Evolutionary conservation across 2,113 vertebrate species (phyloP), one percentile per base, ranked within the genome.

Genomic region (Heloderma charlesbogerti): DNA sequence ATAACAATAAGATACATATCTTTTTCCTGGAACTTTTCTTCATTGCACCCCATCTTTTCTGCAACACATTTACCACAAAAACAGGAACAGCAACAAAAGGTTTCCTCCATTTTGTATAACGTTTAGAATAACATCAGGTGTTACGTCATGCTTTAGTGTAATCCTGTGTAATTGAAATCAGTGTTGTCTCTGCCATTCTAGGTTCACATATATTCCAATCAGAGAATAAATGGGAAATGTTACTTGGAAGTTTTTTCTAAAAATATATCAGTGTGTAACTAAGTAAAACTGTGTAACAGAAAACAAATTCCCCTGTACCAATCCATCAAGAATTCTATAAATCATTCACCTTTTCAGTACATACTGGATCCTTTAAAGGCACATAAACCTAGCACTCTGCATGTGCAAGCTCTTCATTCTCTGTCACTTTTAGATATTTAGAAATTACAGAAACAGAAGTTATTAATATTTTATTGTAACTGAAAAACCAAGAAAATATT

Each of bases 391-490:
- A 84, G 72, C 27, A 72, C 5, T 87, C 20, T 89, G 20, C 66
- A 91, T 93, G 90, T 90, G 88, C 95, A 96, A 91, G 20, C 3
- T 93, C 67, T 91, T 93, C n/a, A 66, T 29, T 91, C 82, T 90
- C 84, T 87, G 10, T 60, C 90, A 71, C 85, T 90, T 48, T 93
- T 71, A 92, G 84, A 85, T 86, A 60, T 88, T 94, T 87, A 89
- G 75, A 71, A 84, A 80, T 82, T 92, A 93, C 54, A 89, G 66
- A 93, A 84, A 63, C 4, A 88, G 71, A 94, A 92, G 82, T 92
- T 43, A 48, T 78, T 89, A 94, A 34, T 88, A 34, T 72, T 90
- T 94, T 67, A 86, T 91, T 91, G 89, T 92, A 92, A 93, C 8
- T 34, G 81, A 57, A 40, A 86, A 37, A n/a, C 69, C 63, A 43